Evolutionary conservation across 2,888 invertebrate genomes (phyloP), one percentile per base, ranked within the genome.

Genomic region (Petrolisthes cinctipes): DNA sequence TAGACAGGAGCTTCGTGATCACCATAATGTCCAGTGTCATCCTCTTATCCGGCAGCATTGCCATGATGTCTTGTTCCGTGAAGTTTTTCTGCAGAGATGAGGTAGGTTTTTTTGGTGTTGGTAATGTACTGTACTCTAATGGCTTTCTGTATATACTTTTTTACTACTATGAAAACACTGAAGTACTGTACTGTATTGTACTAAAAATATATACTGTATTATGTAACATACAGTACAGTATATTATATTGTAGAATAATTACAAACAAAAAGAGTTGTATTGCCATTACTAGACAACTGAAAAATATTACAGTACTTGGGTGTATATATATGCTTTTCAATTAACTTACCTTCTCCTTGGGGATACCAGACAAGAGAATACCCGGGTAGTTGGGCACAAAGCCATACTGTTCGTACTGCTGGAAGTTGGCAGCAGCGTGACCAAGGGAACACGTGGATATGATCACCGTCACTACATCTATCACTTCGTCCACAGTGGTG

Each of bases 1-100:
- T 91, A 86, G 93, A 93, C 66, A 93, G 92, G 23, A 93, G 92
- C 90, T 93, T 92, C 0, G 93, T 93, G 82, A 93, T 93, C n/a
- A 92, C 92, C 93, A 93, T 93, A 75, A 93, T 92, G 91, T 93
- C 93, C 80, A 93, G 88, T 0, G 93, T 93, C 6, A 92, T 91
- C 20, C 92, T 91, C 89, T 92, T 92, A 91, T 92, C 92, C 14
- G 93, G 93, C 75, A 93, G 89, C 23, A 92, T 90, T 3, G 87
- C 88, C 85, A 93, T 87, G 75, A 93, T 92, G 83, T 93, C 92
- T 6, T 90, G 86, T 87, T 93, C 93, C 11, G 92, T 92, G 68
- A 91, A 87, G 11, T 92, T 91, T 23, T 84, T 91, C 92, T 92
- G 91, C 9, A 71, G 86, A 20, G 14, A 7, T 11, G 23, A 73